phyloP scores from a whole-genome alignment of 2,113 vertebrate species.

The Kryptolebias marmoratus region DNA sequence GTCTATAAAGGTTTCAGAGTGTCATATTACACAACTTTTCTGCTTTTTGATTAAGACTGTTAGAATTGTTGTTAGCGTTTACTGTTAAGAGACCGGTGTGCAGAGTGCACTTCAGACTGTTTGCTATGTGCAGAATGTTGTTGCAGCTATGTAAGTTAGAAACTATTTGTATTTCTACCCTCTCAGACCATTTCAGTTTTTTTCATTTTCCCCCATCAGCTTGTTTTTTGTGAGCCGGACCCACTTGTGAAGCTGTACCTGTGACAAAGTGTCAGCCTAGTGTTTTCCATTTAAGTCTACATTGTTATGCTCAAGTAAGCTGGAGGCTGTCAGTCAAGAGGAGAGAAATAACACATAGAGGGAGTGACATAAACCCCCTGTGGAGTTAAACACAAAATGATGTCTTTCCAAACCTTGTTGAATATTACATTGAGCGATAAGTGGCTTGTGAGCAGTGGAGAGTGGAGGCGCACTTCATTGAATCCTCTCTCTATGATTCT shows the following conservation, averaged over 20 bases:
- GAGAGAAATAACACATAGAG: conserved; percentile 50
- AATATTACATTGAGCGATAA: conserved; percentile 60
- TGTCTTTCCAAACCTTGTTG: conserved; percentile 52
- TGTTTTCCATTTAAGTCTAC: conserved; percentile 65
- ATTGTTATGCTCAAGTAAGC: conserved; percentile 62
- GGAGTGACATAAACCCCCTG: conserved; percentile 61
- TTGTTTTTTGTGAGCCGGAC: conserved; percentile 34
- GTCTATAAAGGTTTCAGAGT: conserved; percentile 5
- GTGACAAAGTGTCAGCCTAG: conserved; percentile 66
- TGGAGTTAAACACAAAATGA: conserved; percentile 67
- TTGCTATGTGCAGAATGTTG: not conserved
- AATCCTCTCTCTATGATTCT: conserved; percentile 24
- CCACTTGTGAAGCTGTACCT: conserved; percentile 62
- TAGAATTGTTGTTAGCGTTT: not conserved
- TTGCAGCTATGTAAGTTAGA: conserved; percentile 14
- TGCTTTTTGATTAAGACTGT: conserved; percentile 15
- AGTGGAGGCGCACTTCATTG: conserved; percentile 21
- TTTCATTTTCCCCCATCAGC: conserved; percentile 13
- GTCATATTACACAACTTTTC: conserved; percentile 11
- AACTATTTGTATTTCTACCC: conserved; percentile 5
- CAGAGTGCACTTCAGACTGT: too few species aligned
- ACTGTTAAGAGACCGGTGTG: conserved; percentile 2
- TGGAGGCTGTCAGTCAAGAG: conserved; percentile 63
- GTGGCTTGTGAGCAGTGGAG: conserved; percentile 45
- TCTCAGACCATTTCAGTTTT: conserved; percentile 4